Evolutionary conservation across 2,797 vertebrate genomes (phyloP).

Genomic region (Cheirogaleus major): DNA sequence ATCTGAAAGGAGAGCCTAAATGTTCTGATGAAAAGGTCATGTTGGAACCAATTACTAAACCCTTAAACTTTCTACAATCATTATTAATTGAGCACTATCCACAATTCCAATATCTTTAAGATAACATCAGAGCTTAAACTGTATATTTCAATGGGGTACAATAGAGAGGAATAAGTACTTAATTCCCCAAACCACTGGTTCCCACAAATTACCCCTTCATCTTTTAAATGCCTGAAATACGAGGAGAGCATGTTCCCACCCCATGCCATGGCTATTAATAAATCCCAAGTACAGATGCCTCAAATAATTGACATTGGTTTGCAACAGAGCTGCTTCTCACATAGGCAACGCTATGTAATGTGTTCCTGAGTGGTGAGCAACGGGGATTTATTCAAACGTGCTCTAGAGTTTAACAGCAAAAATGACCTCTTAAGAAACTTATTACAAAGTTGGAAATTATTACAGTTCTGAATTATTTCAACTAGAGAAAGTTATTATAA

Average conservation of each 20-base stretch:
- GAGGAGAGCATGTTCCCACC: background rate
- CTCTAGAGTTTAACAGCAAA: slow-evolving; percentile 3
- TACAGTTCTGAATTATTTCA: slow-evolving; percentile 37
- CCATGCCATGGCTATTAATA: slow-evolving; percentile 66
- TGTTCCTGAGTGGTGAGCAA: slow-evolving; percentile 28
- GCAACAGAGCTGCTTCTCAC: slow-evolving; percentile 22
- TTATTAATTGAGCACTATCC: background rate
- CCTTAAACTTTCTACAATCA: slow-evolving; percentile 18
- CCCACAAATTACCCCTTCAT: slow-evolving; percentile 40
- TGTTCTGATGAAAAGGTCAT: slow-evolving; percentile 56
- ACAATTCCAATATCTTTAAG: slow-evolving; percentile 48
- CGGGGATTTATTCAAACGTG: background rate
- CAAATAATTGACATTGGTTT: slow-evolving; percentile 55
- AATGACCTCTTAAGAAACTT: slow-evolving; percentile 31
- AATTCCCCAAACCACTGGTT: background rate
- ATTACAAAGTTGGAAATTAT: slow-evolving; percentile 30
- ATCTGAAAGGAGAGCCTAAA: slow-evolving; percentile 48
- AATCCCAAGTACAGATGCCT: slow-evolving; percentile 58
- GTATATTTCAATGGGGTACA: background rate
- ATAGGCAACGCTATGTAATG: background rate
- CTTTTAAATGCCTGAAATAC: slow-evolving; percentile 61
- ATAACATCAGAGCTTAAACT: background rate
- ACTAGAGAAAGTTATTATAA: slow-evolving; percentile 6
- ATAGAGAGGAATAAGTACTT: background rate
- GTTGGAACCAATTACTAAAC: background rate